Percentiles rank a stretch among this genome's conserved stretches.
phyloP scores from a whole-genome alignment of 2,888 invertebrate genomes.

The Drosophila atripex region DNA sequence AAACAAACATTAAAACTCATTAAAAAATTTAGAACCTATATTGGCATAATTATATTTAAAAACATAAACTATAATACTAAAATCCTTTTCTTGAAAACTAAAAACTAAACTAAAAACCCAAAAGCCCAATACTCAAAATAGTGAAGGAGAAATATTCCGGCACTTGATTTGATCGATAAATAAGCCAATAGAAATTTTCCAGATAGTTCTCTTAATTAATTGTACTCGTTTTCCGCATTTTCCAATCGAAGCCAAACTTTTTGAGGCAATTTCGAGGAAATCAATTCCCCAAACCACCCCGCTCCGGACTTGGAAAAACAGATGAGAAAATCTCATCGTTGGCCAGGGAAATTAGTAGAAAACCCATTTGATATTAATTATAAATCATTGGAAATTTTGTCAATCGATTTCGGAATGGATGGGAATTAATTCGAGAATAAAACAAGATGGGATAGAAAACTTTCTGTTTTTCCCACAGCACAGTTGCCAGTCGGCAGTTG shows the following conservation, averaged over 20 bases:
- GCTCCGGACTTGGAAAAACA: conserved; percentile 6
- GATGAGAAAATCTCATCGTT: conserved; percentile 40
- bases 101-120: not conserved
- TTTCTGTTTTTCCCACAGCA: conserved; percentile 6
- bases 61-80: not conserved
- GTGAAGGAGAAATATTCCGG: not conserved
- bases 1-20: not conserved
- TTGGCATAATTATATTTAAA: too few relatives aligned
- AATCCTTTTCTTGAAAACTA: not conserved
- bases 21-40: too few relatives aligned
- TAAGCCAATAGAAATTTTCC: conserved; percentile 10
- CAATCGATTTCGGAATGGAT: conserved; percentile 41
- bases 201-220: conserved; percentile 16
- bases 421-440: too few relatives aligned
- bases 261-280: conserved; percentile 27
- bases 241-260: conserved; percentile 6
- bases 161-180: conserved; percentile 34
- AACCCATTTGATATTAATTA: conserved; percentile 39
- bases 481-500: too few relatives aligned
- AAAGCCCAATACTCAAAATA: not conserved
- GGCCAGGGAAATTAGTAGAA: conserved; percentile 24
- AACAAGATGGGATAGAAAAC: conserved; percentile 5
- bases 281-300: conserved; percentile 13
- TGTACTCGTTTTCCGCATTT: conserved; percentile 27
- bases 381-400: conserved; percentile 38